These are phyloP conservation scores for Melanotus villosus DNA, from an alignment of 2,888 invertebrate genomes.

Conservation along the genomic window DNA sequence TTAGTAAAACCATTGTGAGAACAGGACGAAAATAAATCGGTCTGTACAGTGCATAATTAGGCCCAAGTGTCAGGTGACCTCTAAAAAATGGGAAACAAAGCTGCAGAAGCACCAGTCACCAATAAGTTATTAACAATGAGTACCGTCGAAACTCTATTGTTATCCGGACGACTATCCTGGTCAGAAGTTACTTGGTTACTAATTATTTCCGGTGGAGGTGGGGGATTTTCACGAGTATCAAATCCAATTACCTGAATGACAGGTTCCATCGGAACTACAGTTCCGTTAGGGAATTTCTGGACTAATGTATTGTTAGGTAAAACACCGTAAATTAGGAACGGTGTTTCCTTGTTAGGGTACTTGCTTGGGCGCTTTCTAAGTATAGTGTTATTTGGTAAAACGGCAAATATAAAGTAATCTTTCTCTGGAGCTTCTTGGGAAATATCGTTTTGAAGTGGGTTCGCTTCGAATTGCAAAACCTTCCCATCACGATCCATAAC, in stretches of 20 bases:
- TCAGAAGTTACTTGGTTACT: slow-evolving; percentile 75
- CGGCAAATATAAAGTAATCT: slow-evolving; percentile 83
- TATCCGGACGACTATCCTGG: slow-evolving; percentile 65
- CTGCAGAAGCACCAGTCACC: slow-evolving; percentile 58
- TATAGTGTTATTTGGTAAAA: slow-evolving; percentile 84
- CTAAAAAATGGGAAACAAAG: slow-evolving; percentile 26
- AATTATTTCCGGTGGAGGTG: slow-evolving; percentile 75
- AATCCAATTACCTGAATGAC: slow-evolving; percentile 71
- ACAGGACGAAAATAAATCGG: neutral
- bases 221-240: slow-evolving; percentile 71
- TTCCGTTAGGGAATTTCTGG: slow-evolving; percentile 86
- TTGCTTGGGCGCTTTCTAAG: slow-evolving; percentile 81
- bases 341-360: slow-evolving; percentile 78
- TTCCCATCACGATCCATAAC: slow-evolving; percentile 55
- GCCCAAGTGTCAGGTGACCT: slow-evolving; percentile 35
- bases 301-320: slow-evolving; percentile 85
- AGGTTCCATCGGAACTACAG: slow-evolving; percentile 78
- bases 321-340: slow-evolving; percentile 82
- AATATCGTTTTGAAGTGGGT: slow-evolving; percentile 42
- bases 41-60: neutral
- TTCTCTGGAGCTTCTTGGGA: slow-evolving; percentile 69
- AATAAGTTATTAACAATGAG: slow-evolving; percentile 62
- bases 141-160: slow-evolving; percentile 72
- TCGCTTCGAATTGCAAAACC: slow-evolving; percentile 54
- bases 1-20: slow-evolving; percentile 1